Base-by-base conservation (phyloP, 2,797 vertebrate species). In the Gallinago nigripennis region DNA sequence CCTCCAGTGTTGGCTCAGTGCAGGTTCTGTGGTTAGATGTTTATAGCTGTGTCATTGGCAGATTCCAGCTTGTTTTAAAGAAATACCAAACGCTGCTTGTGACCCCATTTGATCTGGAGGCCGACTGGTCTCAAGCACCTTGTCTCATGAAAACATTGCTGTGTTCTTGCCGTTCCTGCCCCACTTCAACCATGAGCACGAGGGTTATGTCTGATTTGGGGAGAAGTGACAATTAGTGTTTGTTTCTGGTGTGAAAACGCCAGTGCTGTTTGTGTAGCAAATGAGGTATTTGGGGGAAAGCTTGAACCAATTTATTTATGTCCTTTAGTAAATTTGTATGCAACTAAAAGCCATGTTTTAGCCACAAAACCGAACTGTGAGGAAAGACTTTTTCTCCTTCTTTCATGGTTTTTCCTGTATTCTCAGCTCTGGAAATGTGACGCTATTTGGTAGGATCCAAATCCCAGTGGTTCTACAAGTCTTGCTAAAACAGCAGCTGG, bases 181-280 rank as follows among this genome's bases (percentile, higher is more conserved):
- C 45, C 12, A 3, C 28, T 7, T 8, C 6, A 2, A 24, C 70
- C 33, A 2, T 7, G 58, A 28, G n/a, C 6, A 4, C 2, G 20
- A 16, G 35, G 35, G 33, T 24, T 53, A 4, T 7, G 1, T 21
- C 60, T 58, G 15, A 24, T 82, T 81, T 77, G 60, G 37, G 12
- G 21, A 11, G 46, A 41, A 57, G 8, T 7, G 73, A 66, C 46
- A 19, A 39, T 14, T 23, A 7, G 54, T 37, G 31, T 51, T 33
- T 43, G 18, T 56, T 75, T 46, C 16, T 51, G 19, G 4, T 37
- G 2, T 12, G 20, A 39, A 57, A 33, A 21, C 8, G 18, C 31
- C 6, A 4, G 25, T 16, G 8, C 61, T 6, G 0, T 30, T 66
- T 66, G 37, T 33, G 35, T 45, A 48, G 68, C 43, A 31, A 17